Conservation (phyloP, 2,888 invertebrate genomes). For the Lampropteryx suffumata region DNA sequence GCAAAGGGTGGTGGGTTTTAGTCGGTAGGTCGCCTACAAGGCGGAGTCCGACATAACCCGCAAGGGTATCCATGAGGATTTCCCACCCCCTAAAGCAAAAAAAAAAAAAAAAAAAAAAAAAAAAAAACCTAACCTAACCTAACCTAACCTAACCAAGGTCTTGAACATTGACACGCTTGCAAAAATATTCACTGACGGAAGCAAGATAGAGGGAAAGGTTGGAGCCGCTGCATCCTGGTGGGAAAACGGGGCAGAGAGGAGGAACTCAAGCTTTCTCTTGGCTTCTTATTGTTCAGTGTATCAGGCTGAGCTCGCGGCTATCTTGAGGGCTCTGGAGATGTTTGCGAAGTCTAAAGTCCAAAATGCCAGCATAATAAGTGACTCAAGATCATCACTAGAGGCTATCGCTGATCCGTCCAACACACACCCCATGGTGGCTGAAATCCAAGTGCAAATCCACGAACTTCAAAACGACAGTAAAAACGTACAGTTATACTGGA, state of each 20-base stretch:
- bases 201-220: too few species aligned
- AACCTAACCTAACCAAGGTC: too few species aligned
- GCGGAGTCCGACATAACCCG: too few species aligned
- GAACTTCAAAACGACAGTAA: background rate
- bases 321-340: background rate
- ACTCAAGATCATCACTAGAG: background rate
- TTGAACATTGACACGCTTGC: background rate
- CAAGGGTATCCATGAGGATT: too few species aligned
- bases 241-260: background rate
- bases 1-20: too few species aligned
- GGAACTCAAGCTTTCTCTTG: background rate
- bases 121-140: too few species aligned
- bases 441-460: background rate
- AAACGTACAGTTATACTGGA: background rate
- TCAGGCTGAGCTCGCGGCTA: too few species aligned
- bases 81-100: too few species aligned
- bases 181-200: background rate
- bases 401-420: background rate
- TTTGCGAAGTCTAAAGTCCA: background rate
- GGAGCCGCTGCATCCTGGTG: background rate
- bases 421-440: background rate
- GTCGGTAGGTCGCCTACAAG: too few species aligned
- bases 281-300: too few species aligned
- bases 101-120: too few species aligned
- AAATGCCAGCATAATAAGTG: background rate